Percentiles rank a stretch among this genome's conserved stretches.
phyloP scores from a whole-genome alignment of 2,888 invertebrate genomes.

The Pyrrhosoma nymphula region DNA sequence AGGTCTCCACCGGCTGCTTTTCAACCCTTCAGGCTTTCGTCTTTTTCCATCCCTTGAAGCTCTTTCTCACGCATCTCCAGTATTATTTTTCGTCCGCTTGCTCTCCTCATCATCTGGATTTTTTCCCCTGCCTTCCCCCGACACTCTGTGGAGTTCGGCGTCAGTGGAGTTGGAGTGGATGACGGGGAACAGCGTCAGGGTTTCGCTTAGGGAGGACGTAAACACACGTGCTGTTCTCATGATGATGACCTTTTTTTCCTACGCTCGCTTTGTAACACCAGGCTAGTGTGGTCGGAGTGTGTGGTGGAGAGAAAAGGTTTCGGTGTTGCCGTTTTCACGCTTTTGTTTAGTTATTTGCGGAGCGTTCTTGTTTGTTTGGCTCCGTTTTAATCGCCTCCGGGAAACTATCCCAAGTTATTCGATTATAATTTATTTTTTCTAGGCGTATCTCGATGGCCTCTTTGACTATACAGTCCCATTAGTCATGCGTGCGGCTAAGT shows the following conservation, averaged over 20 bases:
- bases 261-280: neutral
- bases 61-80: slow-evolving; percentile 26
- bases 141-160: neutral
- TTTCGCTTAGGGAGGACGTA: neutral
- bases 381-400: no score
- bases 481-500: no score
- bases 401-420: no score
- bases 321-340: neutral
- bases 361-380: neutral
- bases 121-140: neutral
- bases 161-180: neutral
- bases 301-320: neutral
- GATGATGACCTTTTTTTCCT: neutral
- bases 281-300: neutral
- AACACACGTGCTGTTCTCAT: slow-evolving; percentile 21
- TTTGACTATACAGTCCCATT: no score
- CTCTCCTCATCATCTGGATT: neutral
- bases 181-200: neutral
- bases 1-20: neutral
- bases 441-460: no score
- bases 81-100: neutral
- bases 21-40: neutral
- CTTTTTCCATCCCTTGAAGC: neutral
- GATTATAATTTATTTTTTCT: no score
- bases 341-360: neutral